A percentile compares a stretch with the other conserved stretches of the same genome.
These are phyloP conservation scores for Meiosimyza decipiens DNA, from an alignment of 2,888 invertebrate genomes.

Conservation along the genomic window DNA sequence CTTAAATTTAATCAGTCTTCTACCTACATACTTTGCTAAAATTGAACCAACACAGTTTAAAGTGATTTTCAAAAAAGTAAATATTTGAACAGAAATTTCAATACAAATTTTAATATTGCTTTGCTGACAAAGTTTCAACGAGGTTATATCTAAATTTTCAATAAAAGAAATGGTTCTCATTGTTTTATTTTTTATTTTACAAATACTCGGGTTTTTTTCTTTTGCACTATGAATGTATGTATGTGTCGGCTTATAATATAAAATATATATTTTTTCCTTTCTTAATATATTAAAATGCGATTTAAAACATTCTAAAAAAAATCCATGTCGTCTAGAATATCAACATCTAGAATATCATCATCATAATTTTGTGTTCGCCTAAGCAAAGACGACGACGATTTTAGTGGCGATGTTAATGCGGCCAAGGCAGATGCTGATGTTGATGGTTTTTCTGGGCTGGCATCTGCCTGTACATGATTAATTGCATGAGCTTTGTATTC, in stretches of 20 bases:
- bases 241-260: conserved; percentile 28
- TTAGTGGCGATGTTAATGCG: conserved; percentile 41
- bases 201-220: background rate
- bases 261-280: conserved; percentile 31
- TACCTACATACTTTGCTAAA: too few relatives aligned
- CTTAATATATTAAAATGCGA: background rate
- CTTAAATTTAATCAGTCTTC: too few relatives aligned
- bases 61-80: too few relatives aligned
- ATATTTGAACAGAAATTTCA: too few relatives aligned
- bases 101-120: too few relatives aligned
- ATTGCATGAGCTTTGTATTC: conserved; percentile 71
- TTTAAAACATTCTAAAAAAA: conserved; percentile 68
- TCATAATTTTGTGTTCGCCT: conserved; percentile 67
- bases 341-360: conserved; percentile 79
- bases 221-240: conserved; percentile 11
- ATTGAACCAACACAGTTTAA: too few relatives aligned
- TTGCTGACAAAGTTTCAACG: too few relatives aligned
- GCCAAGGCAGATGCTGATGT: conserved; percentile 53
- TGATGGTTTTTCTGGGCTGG: conserved; percentile 57
- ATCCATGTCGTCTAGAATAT: conserved; percentile 76
- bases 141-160: too few relatives aligned
- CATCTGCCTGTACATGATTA: conserved; percentile 57
- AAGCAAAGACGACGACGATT: background rate
- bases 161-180: too few relatives aligned
- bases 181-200: conserved; percentile 2